A percentile compares a stretch with the other conserved stretches of the same genome.
These are phyloP conservation scores for Hymenochirus boettgeri DNA, from an alignment of 2,113 vertebrate genomes.

Conservation along the genomic window DNA sequence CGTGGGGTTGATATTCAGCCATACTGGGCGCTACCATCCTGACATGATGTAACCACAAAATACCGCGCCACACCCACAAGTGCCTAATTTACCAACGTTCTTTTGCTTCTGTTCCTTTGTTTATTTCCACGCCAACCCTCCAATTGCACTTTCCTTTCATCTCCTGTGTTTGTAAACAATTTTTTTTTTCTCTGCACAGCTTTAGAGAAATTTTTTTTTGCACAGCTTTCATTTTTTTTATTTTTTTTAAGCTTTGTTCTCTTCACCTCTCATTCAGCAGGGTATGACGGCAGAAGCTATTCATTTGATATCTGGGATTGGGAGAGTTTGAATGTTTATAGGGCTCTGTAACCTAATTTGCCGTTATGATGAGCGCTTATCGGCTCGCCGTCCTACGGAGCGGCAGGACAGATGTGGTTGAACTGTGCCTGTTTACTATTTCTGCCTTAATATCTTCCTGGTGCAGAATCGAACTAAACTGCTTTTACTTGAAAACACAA, in stretches of 20 bases:
- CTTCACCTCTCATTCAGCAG: neutral
- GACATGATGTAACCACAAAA: slow-evolving; percentile 15
- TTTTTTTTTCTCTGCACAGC: neutral
- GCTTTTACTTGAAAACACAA: slow-evolving; percentile 16
- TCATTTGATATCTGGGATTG: slow-evolving; percentile 19
- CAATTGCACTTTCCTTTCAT: slow-evolving; percentile 21
- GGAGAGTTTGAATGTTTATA: slow-evolving; percentile 22
- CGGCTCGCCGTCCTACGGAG: neutral
- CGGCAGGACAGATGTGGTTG: neutral
- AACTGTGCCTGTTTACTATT: neutral
- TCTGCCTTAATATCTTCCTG: slow-evolving; percentile 20
- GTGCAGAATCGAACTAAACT: neutral
- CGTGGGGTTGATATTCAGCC: slow-evolving; percentile 11
- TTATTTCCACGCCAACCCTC: slow-evolving; percentile 11
- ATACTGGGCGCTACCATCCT: neutral
- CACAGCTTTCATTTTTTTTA: neutral
- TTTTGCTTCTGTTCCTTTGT: slow-evolving; percentile 10
- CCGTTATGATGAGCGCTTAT: neutral
- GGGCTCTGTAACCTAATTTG: neutral
- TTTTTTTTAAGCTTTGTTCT: neutral
- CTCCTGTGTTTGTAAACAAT: neutral
- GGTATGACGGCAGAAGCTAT: slow-evolving; percentile 27
- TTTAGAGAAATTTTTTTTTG: slow-evolving; percentile 19
- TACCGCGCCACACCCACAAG: slow-evolving; percentile 26
- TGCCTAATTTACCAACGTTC: slow-evolving; percentile 23